Conservation (phyloP, 2,113 vertebrate species). For the Podarcis muralis region DNA sequence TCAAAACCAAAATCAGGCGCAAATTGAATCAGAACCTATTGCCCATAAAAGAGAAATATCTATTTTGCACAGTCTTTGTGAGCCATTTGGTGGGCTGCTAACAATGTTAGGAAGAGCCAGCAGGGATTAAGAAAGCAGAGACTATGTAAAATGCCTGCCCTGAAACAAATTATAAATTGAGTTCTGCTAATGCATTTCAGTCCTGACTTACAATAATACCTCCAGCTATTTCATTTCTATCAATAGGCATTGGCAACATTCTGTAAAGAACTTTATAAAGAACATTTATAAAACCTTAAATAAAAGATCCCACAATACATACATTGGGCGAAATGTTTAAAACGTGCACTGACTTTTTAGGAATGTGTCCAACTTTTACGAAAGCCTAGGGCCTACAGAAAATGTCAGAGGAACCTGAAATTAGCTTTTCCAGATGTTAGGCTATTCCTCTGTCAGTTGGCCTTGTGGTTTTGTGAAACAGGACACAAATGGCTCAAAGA, state of each 20-base stretch:
- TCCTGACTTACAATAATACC: neutral
- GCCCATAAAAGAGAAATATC: neutral
- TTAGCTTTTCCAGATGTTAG: neutral
- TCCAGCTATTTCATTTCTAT: rapidly evolving
- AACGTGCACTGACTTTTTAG: neutral
- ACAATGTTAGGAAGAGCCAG: neutral
- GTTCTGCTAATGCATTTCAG: neutral
- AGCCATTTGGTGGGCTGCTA: slow-evolving; percentile 6
- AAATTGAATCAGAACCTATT: neutral
- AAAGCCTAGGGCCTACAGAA: neutral
- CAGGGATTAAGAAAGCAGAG: neutral
- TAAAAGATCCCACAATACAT: neutral
- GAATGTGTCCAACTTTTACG: neutral
- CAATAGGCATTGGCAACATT: neutral
- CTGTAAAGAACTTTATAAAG: neutral
- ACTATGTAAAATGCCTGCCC: neutral
- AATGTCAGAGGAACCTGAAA: neutral
- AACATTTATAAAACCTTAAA: neutral
- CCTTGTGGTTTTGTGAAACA: neutral
- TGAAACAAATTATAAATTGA: neutral
- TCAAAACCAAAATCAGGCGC: neutral
- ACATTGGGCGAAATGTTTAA: neutral
- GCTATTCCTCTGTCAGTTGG: no score
- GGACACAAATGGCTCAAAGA: neutral
- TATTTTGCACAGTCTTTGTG: neutral